A percentile compares a stretch with the other conserved stretches of the same genome.
phyloP scores from a whole-genome alignment of 2,797 vertebrate genomes.

The Channallabes apus region DNA sequence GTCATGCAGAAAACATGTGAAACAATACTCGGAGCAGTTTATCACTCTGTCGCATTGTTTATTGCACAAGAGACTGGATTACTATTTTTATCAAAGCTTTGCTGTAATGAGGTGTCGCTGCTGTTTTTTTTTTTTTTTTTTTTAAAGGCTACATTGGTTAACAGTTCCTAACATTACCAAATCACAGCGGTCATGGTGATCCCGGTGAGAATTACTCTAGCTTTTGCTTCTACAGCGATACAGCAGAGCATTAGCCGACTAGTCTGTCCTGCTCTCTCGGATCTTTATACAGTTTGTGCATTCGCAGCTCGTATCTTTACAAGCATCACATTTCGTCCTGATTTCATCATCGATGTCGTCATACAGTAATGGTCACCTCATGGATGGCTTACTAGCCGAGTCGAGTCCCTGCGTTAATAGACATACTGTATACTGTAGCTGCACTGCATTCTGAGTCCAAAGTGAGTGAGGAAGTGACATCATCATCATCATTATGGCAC shows the following conservation, averaged over 20 bases:
- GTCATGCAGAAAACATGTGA: background rate
- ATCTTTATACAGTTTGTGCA: background rate
- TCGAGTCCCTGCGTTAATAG: background rate
- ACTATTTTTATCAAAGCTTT: background rate
- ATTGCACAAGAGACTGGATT: background rate
- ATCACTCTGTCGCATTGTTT: conserved; percentile 5
- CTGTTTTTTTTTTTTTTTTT: background rate
- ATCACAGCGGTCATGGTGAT: background rate
- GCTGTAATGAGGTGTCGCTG: background rate
- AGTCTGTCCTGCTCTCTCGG: background rate
- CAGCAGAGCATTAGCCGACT: background rate
- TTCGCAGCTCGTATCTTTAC: background rate
- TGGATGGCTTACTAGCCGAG: background rate
- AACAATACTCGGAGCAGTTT: conserved; percentile 1
- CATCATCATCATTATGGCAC: background rate
- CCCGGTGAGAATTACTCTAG: background rate
- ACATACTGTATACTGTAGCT: background rate
- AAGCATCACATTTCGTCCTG: background rate
- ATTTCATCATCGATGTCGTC: no score
- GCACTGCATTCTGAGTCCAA: background rate
- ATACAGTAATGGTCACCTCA: background rate
- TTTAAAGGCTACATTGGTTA: background rate
- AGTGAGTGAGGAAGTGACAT: background rate
- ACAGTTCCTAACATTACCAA: background rate
- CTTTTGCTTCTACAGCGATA: background rate